Evolutionary conservation across 2,888 invertebrate species (phyloP), one percentile per base, ranked within the genome.

Genomic region (Gari tellinella): DNA sequence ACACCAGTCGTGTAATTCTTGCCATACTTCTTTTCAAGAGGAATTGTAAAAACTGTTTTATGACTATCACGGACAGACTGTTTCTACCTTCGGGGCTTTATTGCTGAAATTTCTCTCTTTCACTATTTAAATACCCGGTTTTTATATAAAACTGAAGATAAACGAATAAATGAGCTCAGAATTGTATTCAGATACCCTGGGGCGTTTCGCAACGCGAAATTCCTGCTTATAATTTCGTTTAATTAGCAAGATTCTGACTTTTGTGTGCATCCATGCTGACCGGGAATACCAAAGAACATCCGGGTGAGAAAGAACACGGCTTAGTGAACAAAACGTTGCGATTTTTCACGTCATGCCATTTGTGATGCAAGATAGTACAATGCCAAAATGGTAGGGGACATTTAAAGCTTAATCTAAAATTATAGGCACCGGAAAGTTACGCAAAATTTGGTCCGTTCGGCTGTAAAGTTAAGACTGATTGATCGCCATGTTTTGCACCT

Each of bases 401-500:
- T 31, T 31, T 31, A 10, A 10, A 31, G 5, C 31, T 10, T 31
- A 31, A 31, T 31, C 31, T 31, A 10, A 51, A 61, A 61, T 61
- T 61, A 61, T 49, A 61, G 61, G 51, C 26, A 40, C n/a, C 17
- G 51, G n/a, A 49, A 41, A 15, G 45, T 5, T 10, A 49, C 51
- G 61, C 17, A 38, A 49, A 61, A 61, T 26, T 25, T 51, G 25
- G 40, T 37, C 40, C 51, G 57, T 40, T 63, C 67, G 57, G 40
- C 51, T 61, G 51, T 60, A 66, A 55, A 55, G 67, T 67, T 37
- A 21, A 38, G 49, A 53, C 31, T 56, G 64, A 64, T 53, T 31
- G 58, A 51, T 62, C 69, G 57, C 56, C 53, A 51, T 25, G 68
- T 23, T 52, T 72, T 51, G 65, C 77, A 65, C 77, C 76, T 64